Conservation (phyloP, 2,113 vertebrate genomes). For the Chaetops frenatus region DNA sequence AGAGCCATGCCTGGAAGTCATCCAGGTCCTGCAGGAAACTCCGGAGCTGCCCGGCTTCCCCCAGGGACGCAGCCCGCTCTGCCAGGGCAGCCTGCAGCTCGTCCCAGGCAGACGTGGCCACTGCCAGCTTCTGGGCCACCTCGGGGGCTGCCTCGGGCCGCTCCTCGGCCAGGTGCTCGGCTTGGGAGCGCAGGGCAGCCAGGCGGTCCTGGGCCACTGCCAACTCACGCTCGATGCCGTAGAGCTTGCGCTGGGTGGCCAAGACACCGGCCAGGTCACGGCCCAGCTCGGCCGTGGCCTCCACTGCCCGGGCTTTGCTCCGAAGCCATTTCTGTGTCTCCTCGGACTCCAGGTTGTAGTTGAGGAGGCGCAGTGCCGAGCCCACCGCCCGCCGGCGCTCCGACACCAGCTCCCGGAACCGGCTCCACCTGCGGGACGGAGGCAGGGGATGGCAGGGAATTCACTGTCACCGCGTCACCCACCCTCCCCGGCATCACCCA, state of each 20-base stretch:
- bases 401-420: constrained; percentile 82
- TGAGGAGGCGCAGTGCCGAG: constrained; percentile 85
- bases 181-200: constrained; percentile 74
- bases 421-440: constrained; percentile 77
- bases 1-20: constrained; percentile 93
- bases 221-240: constrained; percentile 88
- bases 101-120: constrained; percentile 76
- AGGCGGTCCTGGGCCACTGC: constrained; percentile 80
- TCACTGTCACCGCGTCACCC: accelerated
- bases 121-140: constrained; percentile 65
- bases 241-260: constrained; percentile 91
- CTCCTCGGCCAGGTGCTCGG: constrained; percentile 73
- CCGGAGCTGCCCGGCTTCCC: constrained; percentile 93
- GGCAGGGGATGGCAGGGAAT: accelerated
- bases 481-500: accelerated
- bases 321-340: constrained; percentile 89
- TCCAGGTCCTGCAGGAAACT: constrained; percentile 91
- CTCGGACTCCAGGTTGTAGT: constrained; percentile 87
- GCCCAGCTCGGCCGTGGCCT: constrained; percentile 86
- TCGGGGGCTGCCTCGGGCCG: constrained; percentile 78
- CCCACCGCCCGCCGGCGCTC: constrained; percentile 78
- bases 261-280: constrained; percentile 86
- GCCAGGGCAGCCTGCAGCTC: constrained; percentile 77
- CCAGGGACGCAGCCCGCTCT: constrained; percentile 81
- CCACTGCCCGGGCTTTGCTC: constrained; percentile 84